A percentile compares a stretch with the other conserved stretches of the same genome.
These are phyloP conservation scores for Epinephelus cyanopodus DNA, from an alignment of 2,113 vertebrate genomes.

Conservation along the genomic window DNA sequence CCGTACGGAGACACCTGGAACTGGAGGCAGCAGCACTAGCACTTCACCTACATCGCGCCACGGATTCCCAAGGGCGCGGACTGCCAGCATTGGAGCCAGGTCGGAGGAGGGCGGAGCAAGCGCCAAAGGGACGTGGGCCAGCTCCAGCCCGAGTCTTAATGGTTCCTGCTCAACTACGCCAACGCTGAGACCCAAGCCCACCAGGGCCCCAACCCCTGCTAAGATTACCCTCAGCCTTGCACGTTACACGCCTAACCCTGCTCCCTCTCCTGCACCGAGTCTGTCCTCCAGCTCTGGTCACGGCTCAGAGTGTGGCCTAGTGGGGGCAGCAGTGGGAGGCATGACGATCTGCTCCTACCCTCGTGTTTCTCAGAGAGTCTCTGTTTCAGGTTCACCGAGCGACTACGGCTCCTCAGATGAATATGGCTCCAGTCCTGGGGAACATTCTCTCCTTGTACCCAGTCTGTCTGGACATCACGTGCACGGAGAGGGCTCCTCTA, in stretches of 20 bases:
- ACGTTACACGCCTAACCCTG: conserved; percentile 84
- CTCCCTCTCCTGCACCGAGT: conserved; percentile 79
- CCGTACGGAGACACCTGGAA: conserved; percentile 83
- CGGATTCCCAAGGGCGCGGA: conserved; percentile 82
- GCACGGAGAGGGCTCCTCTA: conserved; percentile 78
- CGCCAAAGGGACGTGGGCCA: conserved; percentile 80
- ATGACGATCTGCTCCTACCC: conserved; percentile 84
- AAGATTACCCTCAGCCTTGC: conserved; percentile 87
- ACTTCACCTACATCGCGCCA: conserved; percentile 83
- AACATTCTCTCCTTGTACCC: conserved; percentile 81
- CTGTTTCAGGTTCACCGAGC: conserved; percentile 85
- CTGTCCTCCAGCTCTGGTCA: conserved; percentile 87
- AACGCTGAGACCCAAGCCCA: conserved; percentile 83
- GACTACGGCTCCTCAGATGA: conserved; percentile 90
- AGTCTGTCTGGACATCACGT: conserved; percentile 77
- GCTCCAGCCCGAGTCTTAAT: conserved; percentile 86
- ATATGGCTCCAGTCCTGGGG: conserved; percentile 86
- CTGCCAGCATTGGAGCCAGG: conserved; percentile 84
- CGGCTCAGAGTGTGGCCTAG: conserved; percentile 85
- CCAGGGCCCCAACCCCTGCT: conserved; percentile 84
- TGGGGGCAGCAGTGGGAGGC: conserved; percentile 81
- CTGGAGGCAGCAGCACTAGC: conserved; percentile 83
- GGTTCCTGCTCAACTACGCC: conserved; percentile 87
- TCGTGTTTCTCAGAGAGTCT: conserved; percentile 84
- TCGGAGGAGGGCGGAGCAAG: conserved; percentile 79